Conservation (phyloP, 2,113 vertebrate genomes). For the Notiomystis cincta region DNA sequence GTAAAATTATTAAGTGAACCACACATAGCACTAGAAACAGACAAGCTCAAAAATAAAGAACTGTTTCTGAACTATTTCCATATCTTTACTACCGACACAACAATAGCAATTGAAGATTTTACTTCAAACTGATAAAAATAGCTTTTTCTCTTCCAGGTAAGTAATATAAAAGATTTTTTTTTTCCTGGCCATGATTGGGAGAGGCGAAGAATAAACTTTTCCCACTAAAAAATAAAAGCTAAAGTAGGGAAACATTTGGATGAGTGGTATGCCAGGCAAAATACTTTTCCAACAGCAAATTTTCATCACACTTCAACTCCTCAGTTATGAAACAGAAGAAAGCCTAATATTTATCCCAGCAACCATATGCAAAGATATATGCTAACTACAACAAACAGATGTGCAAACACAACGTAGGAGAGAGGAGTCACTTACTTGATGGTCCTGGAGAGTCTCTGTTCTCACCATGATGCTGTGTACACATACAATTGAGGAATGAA, state of each 20-base stretch:
- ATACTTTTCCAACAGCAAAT: not conserved
- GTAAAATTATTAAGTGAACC: not conserved
- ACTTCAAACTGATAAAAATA: not conserved
- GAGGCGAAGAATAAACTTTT: not conserved
- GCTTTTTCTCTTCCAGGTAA: not conserved
- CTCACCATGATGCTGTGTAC: conserved; percentile 80
- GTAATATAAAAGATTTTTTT: not conserved
- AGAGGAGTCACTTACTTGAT: conserved; percentile 80
- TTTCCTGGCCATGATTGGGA: not conserved
- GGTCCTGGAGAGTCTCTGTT: conserved; percentile 79
- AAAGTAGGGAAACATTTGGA: not conserved
- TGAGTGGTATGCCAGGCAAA: not conserved
- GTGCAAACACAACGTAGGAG: conserved; percentile 7
- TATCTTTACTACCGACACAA: not conserved
- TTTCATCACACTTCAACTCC: not conserved
- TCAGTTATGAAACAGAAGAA: not conserved
- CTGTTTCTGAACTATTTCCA: not conserved
- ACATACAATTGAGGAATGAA: conserved; percentile 67
- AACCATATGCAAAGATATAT: not conserved
- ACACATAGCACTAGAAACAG: not conserved
- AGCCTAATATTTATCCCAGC: not conserved
- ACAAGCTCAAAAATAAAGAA: not conserved
- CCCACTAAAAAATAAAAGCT: not conserved
- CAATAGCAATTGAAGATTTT: not conserved
- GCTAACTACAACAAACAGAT: not conserved